Evolutionary conservation across 2,888 invertebrate species (phyloP).

Genomic region (Brenthis daphne): DNA sequence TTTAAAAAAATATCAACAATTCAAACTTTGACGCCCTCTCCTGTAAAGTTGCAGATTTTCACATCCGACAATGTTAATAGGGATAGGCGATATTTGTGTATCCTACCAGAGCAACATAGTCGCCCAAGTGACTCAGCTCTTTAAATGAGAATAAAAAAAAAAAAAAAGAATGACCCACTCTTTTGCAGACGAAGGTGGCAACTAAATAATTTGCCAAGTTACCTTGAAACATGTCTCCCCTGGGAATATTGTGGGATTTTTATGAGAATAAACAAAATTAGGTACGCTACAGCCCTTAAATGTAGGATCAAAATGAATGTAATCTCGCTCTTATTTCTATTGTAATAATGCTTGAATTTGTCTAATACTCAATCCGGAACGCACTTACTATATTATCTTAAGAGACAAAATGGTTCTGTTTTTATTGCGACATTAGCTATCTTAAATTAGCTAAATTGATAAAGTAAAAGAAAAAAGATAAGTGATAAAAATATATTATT

Average conservation of each 20-base stretch:
- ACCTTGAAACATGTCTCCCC: slow-evolving; percentile 35
- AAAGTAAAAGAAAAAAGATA: neutral
- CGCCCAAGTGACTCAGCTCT: too few relatives aligned
- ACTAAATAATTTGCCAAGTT: slow-evolving; percentile 39
- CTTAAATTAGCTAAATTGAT: slow-evolving; percentile 16
- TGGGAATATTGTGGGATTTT: slow-evolving; percentile 38
- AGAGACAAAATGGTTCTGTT: slow-evolving; percentile 8
- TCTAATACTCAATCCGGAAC: neutral
- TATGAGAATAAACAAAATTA: slow-evolving; percentile 42
- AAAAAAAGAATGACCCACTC: slow-evolving; percentile 28
- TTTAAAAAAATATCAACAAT: too few relatives aligned
- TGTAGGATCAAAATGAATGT: slow-evolving; percentile 13
- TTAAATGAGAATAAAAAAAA: too few relatives aligned
- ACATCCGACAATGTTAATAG: too few relatives aligned
- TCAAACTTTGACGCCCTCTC: too few relatives aligned
- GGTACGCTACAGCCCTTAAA: slow-evolving; percentile 25
- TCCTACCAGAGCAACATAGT: too few relatives aligned
- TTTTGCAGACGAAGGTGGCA: slow-evolving; percentile 31
- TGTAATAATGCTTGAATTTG: neutral
- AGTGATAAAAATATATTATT: slow-evolving; percentile 3
- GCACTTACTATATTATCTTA: slow-evolving; percentile 11
- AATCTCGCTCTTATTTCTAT: neutral
- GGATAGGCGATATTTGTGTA: too few relatives aligned
- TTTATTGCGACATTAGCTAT: slow-evolving; percentile 10
- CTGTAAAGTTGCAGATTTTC: too few relatives aligned